Evolutionary conservation across 2,113 vertebrate genomes (phyloP).

Genomic region (Tylochromis polylepis): DNA sequence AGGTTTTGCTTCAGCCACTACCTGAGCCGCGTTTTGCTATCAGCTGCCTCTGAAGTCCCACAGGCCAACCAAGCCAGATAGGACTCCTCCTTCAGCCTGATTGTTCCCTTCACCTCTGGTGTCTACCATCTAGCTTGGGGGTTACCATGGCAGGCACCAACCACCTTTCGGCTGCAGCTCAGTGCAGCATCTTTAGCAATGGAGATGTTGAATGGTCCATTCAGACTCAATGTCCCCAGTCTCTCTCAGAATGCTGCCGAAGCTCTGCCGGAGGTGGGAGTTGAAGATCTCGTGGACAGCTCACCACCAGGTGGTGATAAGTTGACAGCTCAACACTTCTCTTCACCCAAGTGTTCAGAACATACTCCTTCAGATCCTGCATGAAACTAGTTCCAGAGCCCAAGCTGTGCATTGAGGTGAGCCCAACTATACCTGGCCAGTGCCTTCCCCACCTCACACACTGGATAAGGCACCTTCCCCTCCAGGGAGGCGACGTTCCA

Average conservation of each 20-base stretch:
- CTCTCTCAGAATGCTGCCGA: no score
- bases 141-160: no score
- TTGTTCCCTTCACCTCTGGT: no score
- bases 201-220: no score
- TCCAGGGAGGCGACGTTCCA: background rate
- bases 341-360: background rate
- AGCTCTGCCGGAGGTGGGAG: background rate
- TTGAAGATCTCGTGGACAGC: background rate
- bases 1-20: no score
- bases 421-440: background rate
- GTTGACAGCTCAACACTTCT: background rate
- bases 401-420: background rate
- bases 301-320: background rate
- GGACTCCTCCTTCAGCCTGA: no score
- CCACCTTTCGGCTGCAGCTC: no score
- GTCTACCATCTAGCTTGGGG: no score
- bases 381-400: background rate
- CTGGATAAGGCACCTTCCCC: background rate
- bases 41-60: no score
- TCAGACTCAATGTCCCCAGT: no score
- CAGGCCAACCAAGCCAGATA: no score
- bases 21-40: fast-evolving
- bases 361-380: background rate
- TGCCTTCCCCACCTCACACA: fast-evolving
- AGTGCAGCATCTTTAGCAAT: no score